Evolutionary conservation across 2,797 vertebrate species (phyloP).

Genomic region (Antrozous pallidus): DNA sequence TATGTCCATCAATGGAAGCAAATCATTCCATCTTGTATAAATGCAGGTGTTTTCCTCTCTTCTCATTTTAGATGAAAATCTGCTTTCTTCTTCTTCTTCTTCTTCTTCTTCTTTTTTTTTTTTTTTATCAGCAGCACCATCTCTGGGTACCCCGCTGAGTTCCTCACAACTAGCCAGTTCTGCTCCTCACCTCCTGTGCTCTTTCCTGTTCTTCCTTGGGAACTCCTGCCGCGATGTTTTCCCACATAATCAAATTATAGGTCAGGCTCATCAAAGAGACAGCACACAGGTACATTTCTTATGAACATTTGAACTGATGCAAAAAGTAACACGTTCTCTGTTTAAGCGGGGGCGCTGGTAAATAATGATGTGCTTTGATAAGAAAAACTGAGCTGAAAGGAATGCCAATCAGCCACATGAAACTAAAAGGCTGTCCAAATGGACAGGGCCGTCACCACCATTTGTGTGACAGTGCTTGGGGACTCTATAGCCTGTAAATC

Average conservation of each 20-base stretch:
- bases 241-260: slow-evolving; percentile 65
- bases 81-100: not conserved
- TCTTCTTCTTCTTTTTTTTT: not conserved
- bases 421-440: not conserved
- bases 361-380: not conserved
- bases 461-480: not conserved
- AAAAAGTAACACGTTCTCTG: slow-evolving; percentile 49
- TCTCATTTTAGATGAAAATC: slow-evolving; percentile 60
- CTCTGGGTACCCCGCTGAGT: not conserved
- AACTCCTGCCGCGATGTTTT: slow-evolving; percentile 58
- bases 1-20: slow-evolving; percentile 68
- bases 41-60: slow-evolving; percentile 52
- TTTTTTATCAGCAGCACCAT: not conserved
- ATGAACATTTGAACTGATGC: slow-evolving; percentile 52
- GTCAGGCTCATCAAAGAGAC: slow-evolving; percentile 74
- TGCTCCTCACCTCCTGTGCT: not conserved
- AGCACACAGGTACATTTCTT: slow-evolving; percentile 42
- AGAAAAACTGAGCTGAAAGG: not conserved
- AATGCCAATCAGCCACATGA: not conserved
- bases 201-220: slow-evolving; percentile 45
- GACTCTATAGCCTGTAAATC: not conserved
- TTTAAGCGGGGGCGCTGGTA: slow-evolving; percentile 35
- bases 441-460: fast-evolving
- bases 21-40: slow-evolving; percentile 60
- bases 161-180: not conserved